Evolutionary conservation across 2,888 invertebrate genomes (phyloP).

Genomic region (Anorthoa munda): DNA sequence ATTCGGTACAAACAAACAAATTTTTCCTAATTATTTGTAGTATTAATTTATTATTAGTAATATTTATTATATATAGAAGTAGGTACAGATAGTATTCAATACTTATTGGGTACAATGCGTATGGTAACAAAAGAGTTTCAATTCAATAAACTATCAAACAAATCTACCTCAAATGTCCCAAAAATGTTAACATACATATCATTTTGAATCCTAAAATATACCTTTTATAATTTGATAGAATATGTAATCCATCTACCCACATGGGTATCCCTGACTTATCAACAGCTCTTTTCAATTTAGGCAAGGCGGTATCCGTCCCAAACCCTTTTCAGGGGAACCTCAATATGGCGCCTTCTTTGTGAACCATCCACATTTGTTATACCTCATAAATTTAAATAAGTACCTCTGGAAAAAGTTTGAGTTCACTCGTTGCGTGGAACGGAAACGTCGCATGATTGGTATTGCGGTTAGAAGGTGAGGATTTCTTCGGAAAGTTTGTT

Average conservation of each 20-base stretch:
- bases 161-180: neutral
- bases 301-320: slow-evolving; percentile 49
- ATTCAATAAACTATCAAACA: slow-evolving; percentile 4
- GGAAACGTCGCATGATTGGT: slow-evolving; percentile 53
- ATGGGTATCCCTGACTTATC: slow-evolving; percentile 59
- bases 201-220: slow-evolving; percentile 28
- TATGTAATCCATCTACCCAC: slow-evolving; percentile 34
- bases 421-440: slow-evolving; percentile 51
- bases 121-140: slow-evolving; percentile 4
- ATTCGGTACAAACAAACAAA: too few species aligned
- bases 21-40: too few species aligned
- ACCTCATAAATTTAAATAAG: slow-evolving; percentile 58
- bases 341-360: slow-evolving; percentile 64
- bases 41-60: too few species aligned
- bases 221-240: slow-evolving; percentile 38
- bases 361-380: slow-evolving; percentile 59
- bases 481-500: slow-evolving; percentile 39
- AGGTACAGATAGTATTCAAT: neutral
- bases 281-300: slow-evolving; percentile 62
- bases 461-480: slow-evolving; percentile 41
- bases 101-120: neutral
- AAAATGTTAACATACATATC: slow-evolving; percentile 35
- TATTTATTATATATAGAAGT: too few species aligned
- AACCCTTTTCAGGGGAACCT: slow-evolving; percentile 60
- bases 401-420: slow-evolving; percentile 41